phyloP scores from a whole-genome alignment of 2,888 invertebrate genomes.

The Drosophila lacicola region DNA sequence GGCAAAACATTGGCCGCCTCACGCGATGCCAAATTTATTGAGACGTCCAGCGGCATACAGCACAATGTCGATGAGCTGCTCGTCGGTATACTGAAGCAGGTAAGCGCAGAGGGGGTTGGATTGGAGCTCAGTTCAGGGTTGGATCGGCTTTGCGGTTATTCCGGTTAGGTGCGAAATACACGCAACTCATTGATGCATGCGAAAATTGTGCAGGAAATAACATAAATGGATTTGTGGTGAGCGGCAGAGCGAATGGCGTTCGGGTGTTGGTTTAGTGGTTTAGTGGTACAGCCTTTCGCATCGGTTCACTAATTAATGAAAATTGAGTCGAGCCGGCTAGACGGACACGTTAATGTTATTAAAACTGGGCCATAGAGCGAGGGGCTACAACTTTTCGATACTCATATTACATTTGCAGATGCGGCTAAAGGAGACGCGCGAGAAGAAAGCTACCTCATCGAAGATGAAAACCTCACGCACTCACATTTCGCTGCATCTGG shows the following conservation, averaged over 20 bases:
- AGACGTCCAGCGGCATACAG: conserved; percentile 97
- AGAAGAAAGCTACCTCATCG: conserved; percentile 89
- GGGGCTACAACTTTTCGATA: not conserved
- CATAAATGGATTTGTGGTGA: conserved; percentile 67
- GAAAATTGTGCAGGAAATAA: conserved; percentile 72
- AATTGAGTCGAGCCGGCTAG: conserved; percentile 42
- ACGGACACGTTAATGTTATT: conserved; percentile 35
- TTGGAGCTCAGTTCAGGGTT: conserved; percentile 12
- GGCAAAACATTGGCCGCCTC: conserved; percentile 95
- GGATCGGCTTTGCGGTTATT: conserved; percentile 42
- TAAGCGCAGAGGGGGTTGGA: conserved; percentile 40
- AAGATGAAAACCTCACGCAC: conserved; percentile 92
- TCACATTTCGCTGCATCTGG: conserved; percentile 92
- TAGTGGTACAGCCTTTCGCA: conserved; percentile 34
- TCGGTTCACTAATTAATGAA: conserved; percentile 71
- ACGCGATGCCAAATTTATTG: conserved; percentile 96
- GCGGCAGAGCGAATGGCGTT: not conserved
- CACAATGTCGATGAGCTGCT: conserved; percentile 98
- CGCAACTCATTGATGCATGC: conserved; percentile 74
- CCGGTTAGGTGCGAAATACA: conserved; percentile 70
- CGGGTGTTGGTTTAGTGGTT: not conserved
- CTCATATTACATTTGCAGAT: conserved; percentile 85
- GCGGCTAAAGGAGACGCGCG: conserved; percentile 90
- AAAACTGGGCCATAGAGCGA: conserved; percentile 13
- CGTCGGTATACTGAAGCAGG: conserved; percentile 95